Evolutionary conservation across 2,113 vertebrate genomes (phyloP).

Genomic region (Pseudonaja textilis): DNA sequence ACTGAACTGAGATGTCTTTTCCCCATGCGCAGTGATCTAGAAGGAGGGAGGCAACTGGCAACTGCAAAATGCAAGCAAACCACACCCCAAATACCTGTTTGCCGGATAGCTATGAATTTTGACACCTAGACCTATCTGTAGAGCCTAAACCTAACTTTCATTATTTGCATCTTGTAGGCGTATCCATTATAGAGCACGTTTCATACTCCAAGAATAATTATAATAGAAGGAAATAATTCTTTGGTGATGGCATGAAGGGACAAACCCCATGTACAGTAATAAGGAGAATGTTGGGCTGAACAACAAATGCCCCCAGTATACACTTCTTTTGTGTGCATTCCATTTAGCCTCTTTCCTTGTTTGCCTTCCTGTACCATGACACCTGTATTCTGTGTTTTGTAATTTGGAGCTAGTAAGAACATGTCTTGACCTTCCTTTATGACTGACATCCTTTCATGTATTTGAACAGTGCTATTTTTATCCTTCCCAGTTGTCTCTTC

Average conservation of each 20-base stretch:
- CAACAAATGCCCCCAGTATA: background rate
- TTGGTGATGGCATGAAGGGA: conserved; percentile 49
- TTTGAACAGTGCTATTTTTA: background rate
- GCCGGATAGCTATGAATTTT: conserved; percentile 60
- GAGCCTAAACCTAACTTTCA: conserved; percentile 62
- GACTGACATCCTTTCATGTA: background rate
- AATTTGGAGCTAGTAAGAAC: background rate
- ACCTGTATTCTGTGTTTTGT: background rate
- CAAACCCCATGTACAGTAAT: conserved; percentile 33
- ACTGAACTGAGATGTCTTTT: conserved; percentile 45
- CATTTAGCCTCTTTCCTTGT: conserved; percentile 6
- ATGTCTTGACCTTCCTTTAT: background rate
- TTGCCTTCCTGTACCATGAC: background rate
- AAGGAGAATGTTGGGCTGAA: conserved; percentile 26
- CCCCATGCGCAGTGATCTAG: conserved; percentile 37
- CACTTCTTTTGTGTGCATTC: conserved; percentile 33
- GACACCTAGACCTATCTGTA: conserved; percentile 67
- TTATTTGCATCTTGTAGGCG: conserved; percentile 72
- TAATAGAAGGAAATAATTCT: conserved; percentile 38
- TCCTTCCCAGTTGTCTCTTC: background rate
- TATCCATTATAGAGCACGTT: conserved; percentile 61
- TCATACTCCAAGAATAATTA: conserved; percentile 56
- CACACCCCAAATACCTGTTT: conserved; percentile 70
- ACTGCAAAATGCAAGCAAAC: conserved; percentile 53
- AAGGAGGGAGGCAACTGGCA: conserved; percentile 42